Conservation (phyloP, 2,888 invertebrate species). For the Doris montereyensis region DNA sequence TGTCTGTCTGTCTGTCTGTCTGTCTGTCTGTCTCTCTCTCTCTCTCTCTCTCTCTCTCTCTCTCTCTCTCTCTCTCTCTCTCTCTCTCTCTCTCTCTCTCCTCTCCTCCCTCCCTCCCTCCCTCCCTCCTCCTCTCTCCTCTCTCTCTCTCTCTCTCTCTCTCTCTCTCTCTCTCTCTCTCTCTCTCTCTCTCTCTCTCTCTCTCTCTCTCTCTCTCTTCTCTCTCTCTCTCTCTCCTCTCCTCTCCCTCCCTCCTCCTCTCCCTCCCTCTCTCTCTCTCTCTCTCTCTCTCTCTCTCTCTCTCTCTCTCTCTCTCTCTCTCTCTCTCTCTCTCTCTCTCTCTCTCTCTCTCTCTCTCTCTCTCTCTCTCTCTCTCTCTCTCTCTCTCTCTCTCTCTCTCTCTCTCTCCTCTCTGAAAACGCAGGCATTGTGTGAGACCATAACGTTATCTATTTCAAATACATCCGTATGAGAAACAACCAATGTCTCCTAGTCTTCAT, state of each 20-base stretch:
- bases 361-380: background rate
- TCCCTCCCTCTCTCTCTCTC: background rate
- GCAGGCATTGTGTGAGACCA: too few species aligned
- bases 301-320: background rate
- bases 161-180: conserved; percentile 1
- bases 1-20: background rate
- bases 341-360: background rate
- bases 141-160: conserved; percentile 19
- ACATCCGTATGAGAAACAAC: too few species aligned
- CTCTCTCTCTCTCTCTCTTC: background rate
- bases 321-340: background rate
- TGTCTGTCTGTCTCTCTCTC: background rate
- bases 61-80: background rate
- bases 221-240: background rate
- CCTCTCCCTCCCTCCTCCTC: background rate
- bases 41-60: background rate
- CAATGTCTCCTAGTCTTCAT: too few species aligned
- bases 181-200: background rate
- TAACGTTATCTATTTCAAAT: too few species aligned
- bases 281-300: background rate
- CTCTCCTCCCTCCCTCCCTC: background rate
- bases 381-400: background rate
- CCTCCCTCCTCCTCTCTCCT: background rate
- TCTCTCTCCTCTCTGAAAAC: background rate
- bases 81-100: background rate